Conservation (phyloP, 2,797 vertebrate genomes). For the Centropyge bicolor region DNA sequence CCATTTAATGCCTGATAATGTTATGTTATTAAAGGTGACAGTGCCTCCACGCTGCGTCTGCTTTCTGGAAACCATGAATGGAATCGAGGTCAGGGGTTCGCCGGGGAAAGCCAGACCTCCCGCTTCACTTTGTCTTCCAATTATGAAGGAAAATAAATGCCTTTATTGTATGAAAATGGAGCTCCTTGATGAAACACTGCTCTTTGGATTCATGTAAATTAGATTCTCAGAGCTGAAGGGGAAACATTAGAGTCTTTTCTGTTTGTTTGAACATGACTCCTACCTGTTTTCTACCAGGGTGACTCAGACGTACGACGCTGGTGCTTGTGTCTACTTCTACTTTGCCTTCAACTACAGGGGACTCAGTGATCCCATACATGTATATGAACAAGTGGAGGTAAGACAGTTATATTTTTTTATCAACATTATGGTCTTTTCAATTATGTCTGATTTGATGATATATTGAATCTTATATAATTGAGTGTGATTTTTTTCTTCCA, state of each 20-base stretch:
- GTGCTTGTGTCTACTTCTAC: slow-evolving; percentile 99
- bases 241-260: not conserved
- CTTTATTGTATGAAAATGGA: slow-evolving; percentile 47
- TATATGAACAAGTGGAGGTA: slow-evolving; percentile 98
- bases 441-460: slow-evolving; percentile 12
- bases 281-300: slow-evolving; percentile 86
- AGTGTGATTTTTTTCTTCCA: slow-evolving; percentile 66
- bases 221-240: slow-evolving; percentile 28
- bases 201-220: slow-evolving; percentile 24
- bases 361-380: slow-evolving; percentile 93
- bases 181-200: not conserved
- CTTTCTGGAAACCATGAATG: slow-evolving; percentile 58
- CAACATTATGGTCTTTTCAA: not conserved
- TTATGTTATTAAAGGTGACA: slow-evolving; percentile 71
- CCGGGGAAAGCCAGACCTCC: slow-evolving; percentile 49
- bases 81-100: slow-evolving; percentile 67
- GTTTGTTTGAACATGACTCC: slow-evolving; percentile 27
- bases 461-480: slow-evolving; percentile 6
- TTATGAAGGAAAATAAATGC: slow-evolving; percentile 25
- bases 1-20: slow-evolving; percentile 73
- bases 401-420: slow-evolving; percentile 35
- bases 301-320: slow-evolving; percentile 96
- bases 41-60: slow-evolving; percentile 34
- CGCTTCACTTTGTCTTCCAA: slow-evolving; percentile 44
- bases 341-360: slow-evolving; percentile 99